phyloP scores from a whole-genome alignment of 2,888 invertebrate species.

The Drosophila atroscutellata region DNA sequence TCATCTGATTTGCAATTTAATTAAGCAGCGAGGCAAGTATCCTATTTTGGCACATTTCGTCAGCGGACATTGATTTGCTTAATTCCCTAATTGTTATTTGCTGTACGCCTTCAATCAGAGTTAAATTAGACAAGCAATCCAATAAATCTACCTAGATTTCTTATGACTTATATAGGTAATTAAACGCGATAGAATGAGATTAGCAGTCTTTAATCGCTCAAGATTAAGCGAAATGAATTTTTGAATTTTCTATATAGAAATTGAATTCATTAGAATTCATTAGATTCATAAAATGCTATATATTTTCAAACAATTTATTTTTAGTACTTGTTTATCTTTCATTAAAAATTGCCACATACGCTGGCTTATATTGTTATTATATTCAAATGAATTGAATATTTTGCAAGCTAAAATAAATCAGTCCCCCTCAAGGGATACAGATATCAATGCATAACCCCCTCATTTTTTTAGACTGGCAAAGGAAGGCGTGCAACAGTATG shows the following conservation, averaged over 20 bases:
- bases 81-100: constrained; percentile 18
- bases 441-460: not conserved
- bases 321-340: not conserved
- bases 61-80: not conserved
- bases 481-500: constrained; percentile 23
- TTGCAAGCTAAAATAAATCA: not conserved
- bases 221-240: not conserved
- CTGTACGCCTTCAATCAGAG: constrained; percentile 35
- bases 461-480: not conserved
- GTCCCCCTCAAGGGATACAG: not conserved
- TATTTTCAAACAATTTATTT: not conserved
- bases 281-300: not conserved
- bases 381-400: not conserved
- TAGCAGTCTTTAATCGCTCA: not conserved
- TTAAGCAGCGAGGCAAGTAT: not conserved
- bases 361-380: not conserved
- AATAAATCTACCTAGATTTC: too few relatives aligned
- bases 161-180: not conserved
- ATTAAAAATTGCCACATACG: not conserved
- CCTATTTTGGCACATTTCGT: not conserved
- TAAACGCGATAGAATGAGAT: not conserved
- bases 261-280: not conserved
- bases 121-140: not conserved
- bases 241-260: not conserved
- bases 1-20: constrained; percentile 1